phyloP scores from a whole-genome alignment of 2,113 vertebrate genomes.

The Caranx ignobilis region DNA sequence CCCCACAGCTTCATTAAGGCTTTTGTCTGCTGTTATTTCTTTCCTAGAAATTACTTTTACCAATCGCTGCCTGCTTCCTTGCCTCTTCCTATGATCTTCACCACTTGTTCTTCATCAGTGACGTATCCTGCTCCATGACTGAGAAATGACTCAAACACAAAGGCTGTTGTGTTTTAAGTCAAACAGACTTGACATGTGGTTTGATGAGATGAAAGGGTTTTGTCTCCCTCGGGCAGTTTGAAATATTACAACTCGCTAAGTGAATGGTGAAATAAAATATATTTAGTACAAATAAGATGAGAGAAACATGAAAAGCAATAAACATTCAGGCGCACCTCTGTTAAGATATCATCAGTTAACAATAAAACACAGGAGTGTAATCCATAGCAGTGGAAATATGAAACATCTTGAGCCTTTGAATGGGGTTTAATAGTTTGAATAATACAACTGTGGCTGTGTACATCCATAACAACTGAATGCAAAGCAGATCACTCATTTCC shows the following conservation, averaged over 20 bases:
- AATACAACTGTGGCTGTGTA: slow-evolving; percentile 10
- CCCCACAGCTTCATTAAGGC: background rate
- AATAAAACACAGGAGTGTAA: slow-evolving; percentile 24
- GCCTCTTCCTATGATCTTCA: background rate
- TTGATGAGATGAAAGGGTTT: background rate
- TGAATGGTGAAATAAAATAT: slow-evolving; percentile 3
- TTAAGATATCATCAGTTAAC: slow-evolving; percentile 41
- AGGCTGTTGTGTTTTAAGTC: slow-evolving; percentile 16
- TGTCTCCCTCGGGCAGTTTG: background rate
- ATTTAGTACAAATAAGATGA: background rate
- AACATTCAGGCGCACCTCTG: slow-evolving; percentile 17
- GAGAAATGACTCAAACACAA: slow-evolving; percentile 21
- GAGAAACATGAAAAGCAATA: slow-evolving; percentile 24
- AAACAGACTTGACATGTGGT: slow-evolving; percentile 2
- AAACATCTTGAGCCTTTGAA: slow-evolving; percentile 23
- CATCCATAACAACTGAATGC: slow-evolving; percentile 30
- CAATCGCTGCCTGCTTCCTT: background rate
- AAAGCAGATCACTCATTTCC: slow-evolving; percentile 42
- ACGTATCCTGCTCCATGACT: slow-evolving; percentile 57
- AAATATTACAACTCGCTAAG: background rate
- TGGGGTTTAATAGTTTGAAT: slow-evolving; percentile 37
- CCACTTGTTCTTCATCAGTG: slow-evolving; percentile 5
- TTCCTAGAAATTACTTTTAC: background rate
- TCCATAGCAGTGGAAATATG: slow-evolving; percentile 15
- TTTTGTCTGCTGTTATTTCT: background rate